Evolutionary conservation across 2,888 invertebrate genomes (phyloP).

Genomic region (Ophraella communa): DNA sequence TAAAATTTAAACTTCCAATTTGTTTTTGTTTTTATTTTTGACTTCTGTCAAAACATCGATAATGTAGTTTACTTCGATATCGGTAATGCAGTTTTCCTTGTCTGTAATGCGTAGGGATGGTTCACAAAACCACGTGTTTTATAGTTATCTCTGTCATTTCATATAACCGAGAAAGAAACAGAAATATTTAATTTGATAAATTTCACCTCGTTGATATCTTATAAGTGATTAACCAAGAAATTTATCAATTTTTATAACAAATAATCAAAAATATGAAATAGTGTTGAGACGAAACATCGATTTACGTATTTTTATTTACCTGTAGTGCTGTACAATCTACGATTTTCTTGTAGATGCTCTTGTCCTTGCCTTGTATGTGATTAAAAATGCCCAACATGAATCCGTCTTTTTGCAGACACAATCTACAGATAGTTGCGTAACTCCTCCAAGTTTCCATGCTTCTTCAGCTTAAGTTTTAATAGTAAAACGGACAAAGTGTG

Average conservation of each 20-base stretch:
- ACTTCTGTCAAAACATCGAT: constrained; percentile 1
- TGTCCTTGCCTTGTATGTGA: constrained; percentile 60
- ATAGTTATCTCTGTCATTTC: background rate
- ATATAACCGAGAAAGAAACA: background rate
- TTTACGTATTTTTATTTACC: too few species aligned
- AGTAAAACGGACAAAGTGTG: background rate
- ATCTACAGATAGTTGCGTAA: constrained; percentile 70
- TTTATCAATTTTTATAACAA: background rate
- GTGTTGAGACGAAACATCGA: constrained; percentile 9
- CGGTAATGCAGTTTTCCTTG: background rate
- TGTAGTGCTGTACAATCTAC: constrained; percentile 59
- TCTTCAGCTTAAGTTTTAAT: background rate
- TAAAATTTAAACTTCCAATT: too few species aligned
- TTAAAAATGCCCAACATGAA: constrained; percentile 71
- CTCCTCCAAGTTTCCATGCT: constrained; percentile 62
- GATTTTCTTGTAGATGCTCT: constrained; percentile 60
- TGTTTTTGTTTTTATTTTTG: too few species aligned
- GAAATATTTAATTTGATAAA: background rate
- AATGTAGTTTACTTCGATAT: too few species aligned
- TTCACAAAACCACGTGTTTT: background rate
- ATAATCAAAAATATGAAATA: background rate
- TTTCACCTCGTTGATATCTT: too few species aligned
- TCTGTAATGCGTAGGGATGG: background rate
- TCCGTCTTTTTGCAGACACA: constrained; percentile 70
- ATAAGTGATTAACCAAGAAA: background rate